A percentile compares a stretch with the other conserved stretches of the same genome.
phyloP scores from a whole-genome alignment of 2,113 vertebrate genomes.

The Hemiscyllium ocellatum region DNA sequence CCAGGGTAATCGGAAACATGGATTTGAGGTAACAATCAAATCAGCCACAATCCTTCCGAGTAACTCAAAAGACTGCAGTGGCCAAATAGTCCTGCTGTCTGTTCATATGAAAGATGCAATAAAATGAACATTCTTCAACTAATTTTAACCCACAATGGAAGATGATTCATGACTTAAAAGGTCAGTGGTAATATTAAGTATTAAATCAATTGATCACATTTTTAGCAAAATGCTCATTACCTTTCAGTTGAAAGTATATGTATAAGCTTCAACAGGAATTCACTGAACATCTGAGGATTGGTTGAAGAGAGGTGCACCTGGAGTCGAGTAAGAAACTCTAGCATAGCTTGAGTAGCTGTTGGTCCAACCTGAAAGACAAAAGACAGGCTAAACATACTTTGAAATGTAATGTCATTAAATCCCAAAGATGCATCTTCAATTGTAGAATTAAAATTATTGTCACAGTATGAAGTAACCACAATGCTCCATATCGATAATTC shows the following conservation, averaged over 20 bases:
- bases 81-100: too few relatives aligned
- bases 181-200: background rate
- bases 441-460: background rate
- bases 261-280: constrained; percentile 91
- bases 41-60: too few relatives aligned
- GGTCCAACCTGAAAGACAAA: constrained; percentile 73
- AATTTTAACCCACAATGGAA: background rate
- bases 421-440: background rate
- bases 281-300: constrained; percentile 96
- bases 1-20: too few relatives aligned
- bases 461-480: background rate
- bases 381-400: background rate
- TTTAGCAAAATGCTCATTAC: constrained; percentile 52
- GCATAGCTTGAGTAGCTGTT: constrained; percentile 98
- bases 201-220: background rate
- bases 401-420: background rate
- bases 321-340: constrained; percentile 88
- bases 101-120: too few relatives aligned
- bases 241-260: constrained; percentile 96
- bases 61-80: too few relatives aligned
- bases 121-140: background rate
- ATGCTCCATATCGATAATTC: background rate
- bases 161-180: background rate
- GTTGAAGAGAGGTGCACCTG: constrained; percentile 95
- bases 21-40: too few relatives aligned